These are phyloP conservation scores for Rachycentron canadum DNA, from an alignment of 2,797 vertebrate genomes.

Conservation along the genomic window DNA sequence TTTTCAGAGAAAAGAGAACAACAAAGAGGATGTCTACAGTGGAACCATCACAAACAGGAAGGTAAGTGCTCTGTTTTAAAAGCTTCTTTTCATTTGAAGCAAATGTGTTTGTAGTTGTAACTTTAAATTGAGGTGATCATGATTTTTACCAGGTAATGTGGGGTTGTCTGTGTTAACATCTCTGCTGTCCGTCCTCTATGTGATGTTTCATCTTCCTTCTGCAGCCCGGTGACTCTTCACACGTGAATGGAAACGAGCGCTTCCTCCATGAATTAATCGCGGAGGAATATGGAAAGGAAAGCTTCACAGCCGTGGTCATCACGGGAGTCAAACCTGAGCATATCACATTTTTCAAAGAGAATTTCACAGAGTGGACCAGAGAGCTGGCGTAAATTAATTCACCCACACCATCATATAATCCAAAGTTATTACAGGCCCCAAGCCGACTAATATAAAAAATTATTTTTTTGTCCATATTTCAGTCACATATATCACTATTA, in stretches of 20 bases:
- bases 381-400: constrained; percentile 90
- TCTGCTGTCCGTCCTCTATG: not conserved
- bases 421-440: not conserved
- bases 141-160: not conserved
- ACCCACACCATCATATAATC: not conserved
- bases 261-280: constrained; percentile 88
- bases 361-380: constrained; percentile 88
- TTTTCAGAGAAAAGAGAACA: constrained; percentile 93
- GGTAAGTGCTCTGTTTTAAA: constrained; percentile 77
- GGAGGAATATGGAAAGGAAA: constrained; percentile 88
- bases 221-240: constrained; percentile 89
- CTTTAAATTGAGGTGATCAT: not conserved
- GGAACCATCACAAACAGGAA: constrained; percentile 90
- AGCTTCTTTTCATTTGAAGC: not conserved
- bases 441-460: not conserved
- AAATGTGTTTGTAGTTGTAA: not conserved
- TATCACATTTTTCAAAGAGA: constrained; percentile 87
- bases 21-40: constrained; percentile 90
- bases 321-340: constrained; percentile 88
- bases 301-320: constrained; percentile 93
- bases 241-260: constrained; percentile 85
- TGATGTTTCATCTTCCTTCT: constrained; percentile 4
- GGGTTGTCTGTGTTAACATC: not conserved
- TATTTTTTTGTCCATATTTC: constrained; percentile 58
- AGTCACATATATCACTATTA: constrained; percentile 98